phyloP scores from a whole-genome alignment of 2,113 vertebrate species.

The Catharus fuscescens region DNA sequence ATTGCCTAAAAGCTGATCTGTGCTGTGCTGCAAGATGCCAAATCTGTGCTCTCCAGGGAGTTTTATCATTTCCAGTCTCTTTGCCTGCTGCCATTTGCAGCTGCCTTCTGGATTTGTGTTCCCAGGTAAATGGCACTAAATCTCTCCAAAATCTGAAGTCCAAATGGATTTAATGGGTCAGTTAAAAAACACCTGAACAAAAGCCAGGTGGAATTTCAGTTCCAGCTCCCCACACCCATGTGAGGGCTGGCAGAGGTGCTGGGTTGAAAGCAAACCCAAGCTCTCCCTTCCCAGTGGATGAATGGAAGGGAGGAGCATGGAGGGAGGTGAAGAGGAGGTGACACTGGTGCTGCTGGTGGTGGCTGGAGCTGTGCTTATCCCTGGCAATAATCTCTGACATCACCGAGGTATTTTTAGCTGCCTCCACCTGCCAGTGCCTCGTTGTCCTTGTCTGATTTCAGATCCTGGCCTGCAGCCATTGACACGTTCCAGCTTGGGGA shows the following conservation, averaged over 20 bases:
- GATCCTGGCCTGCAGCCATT: neutral
- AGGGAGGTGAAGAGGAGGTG: neutral
- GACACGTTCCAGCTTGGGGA: neutral
- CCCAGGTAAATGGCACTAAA: neutral
- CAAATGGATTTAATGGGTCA: neutral
- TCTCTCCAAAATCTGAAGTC: neutral
- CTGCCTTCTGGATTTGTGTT: neutral
- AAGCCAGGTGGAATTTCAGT: neutral
- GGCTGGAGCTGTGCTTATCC: neutral
- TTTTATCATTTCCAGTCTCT: neutral
- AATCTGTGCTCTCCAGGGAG: neutral
- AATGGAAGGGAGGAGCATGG: fast-evolving
- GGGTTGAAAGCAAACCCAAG: neutral
- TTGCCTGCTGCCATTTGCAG: neutral
- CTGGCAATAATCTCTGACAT: neutral
- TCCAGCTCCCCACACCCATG: neutral
- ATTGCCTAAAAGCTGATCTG: neutral
- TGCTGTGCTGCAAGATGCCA: neutral
- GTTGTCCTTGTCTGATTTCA: neutral
- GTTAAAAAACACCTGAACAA: neutral
- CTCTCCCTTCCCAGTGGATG: neutral
- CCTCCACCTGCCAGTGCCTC: neutral
- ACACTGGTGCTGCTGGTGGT: neutral
- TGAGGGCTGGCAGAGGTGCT: neutral
- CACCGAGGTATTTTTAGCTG: neutral